A percentile compares a stretch with the other conserved stretches of the same genome.
These are phyloP conservation scores for Tortricodes alternella DNA, from an alignment of 2,888 invertebrate genomes.

Conservation along the genomic window DNA sequence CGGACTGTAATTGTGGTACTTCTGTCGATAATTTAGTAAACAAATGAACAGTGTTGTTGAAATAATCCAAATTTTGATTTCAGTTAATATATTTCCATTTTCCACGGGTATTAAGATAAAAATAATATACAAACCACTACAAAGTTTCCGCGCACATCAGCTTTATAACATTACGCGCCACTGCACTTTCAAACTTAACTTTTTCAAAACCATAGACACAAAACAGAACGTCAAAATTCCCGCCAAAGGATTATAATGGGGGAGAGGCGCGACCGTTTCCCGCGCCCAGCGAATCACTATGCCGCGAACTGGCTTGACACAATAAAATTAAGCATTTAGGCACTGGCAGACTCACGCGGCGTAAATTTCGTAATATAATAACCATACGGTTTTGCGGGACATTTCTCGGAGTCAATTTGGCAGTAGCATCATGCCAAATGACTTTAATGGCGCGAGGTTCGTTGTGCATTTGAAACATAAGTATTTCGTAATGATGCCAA, in stretches of 20 bases:
- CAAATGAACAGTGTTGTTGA: too few relatives aligned
- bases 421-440: conserved; percentile 58
- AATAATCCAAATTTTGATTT: too few relatives aligned
- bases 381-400: conserved; percentile 52
- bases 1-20: too few relatives aligned
- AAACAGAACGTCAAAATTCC: conserved; percentile 16
- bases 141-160: neutral
- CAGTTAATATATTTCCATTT: neutral
- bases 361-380: conserved; percentile 66
- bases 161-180: neutral
- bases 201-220: conserved; percentile 5
- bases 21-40: too few relatives aligned
- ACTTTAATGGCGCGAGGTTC: conserved; percentile 45
- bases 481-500: conserved; percentile 34
- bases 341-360: conserved; percentile 46
- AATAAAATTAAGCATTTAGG: conserved; percentile 67
- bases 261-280: conserved; percentile 45
- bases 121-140: neutral
- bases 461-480: conserved; percentile 33
- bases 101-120: neutral
- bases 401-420: conserved; percentile 63
- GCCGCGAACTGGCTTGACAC: conserved; percentile 61
- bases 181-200: conserved; percentile 5
- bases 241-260: conserved; percentile 22
- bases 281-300: conserved; percentile 59